Percentiles rank a stretch among this genome's conserved stretches.
These are phyloP conservation scores for Rhynchophorus ferrugineus DNA, from an alignment of 1,140 invertebrate genomes.

Conservation along the genomic window DNA sequence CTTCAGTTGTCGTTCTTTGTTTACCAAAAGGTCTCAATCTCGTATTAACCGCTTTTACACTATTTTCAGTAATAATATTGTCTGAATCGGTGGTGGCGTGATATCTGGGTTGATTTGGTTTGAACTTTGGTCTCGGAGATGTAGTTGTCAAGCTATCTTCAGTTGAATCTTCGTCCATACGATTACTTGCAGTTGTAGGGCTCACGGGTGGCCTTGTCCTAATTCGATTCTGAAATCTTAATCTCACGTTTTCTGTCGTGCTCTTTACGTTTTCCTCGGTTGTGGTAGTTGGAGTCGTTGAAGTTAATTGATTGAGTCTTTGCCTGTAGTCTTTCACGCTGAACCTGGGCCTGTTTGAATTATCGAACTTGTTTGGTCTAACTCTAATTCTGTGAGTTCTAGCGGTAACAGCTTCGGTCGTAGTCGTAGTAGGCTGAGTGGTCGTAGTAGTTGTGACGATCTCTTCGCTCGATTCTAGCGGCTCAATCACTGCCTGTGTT, in stretches of 20 bases:
- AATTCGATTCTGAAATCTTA: conserved; percentile 37
- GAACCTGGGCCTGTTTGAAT: conserved; percentile 46
- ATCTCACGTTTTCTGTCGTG: conserved; percentile 31
- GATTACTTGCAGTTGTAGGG: conserved; percentile 17
- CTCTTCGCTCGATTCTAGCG: conserved; percentile 13
- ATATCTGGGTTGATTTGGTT: conserved; percentile 36
- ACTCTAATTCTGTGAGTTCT: conserved; percentile 34
- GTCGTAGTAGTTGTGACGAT: conserved; percentile 17
- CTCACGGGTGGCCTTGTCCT: conserved; percentile 3
- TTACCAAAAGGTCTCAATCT: conserved; percentile 35
- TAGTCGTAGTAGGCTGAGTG: conserved; percentile 14
- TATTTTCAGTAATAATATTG: conserved; percentile 26
- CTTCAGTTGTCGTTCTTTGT: conserved; percentile 26
- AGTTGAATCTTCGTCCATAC: conserved; percentile 14
- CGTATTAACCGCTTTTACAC: conserved; percentile 32
- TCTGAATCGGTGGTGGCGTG: conserved; percentile 17
- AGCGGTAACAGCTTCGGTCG: conserved; percentile 31
- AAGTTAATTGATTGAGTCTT: conserved; percentile 41
- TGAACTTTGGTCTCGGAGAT: conserved; percentile 39
- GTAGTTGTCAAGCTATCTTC: conserved; percentile 32
- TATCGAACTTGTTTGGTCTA: conserved; percentile 34
- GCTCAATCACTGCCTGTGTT: neutral
- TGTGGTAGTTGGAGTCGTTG: conserved; percentile 44
- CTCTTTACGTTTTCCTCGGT: conserved; percentile 33
- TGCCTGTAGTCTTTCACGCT: conserved; percentile 54